Percentiles rank a stretch among this genome's conserved stretches.
phyloP scores from a whole-genome alignment of 2,888 invertebrate genomes.

The Plusia festucae region DNA sequence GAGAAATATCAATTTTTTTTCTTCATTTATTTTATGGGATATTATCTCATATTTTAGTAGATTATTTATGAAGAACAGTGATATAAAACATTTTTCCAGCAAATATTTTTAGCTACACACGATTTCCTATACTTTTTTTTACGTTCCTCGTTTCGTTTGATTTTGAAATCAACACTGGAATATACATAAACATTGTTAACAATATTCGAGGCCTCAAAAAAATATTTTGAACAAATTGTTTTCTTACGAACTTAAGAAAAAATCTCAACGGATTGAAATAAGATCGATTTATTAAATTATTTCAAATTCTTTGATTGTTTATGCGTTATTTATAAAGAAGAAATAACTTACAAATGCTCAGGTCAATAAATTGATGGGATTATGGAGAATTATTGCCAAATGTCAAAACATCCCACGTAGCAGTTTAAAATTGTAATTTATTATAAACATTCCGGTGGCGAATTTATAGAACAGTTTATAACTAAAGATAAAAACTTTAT shows the following conservation, averaged over 20 bases:
- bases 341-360: constrained; percentile 11
- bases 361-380: constrained; percentile 11
- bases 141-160: background rate
- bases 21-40: too few species aligned
- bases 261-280: constrained; percentile 13
- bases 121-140: background rate
- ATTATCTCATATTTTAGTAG: too few species aligned
- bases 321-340: constrained; percentile 17
- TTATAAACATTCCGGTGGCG: background rate
- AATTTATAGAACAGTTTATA: constrained; percentile 1
- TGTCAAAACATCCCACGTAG: constrained; percentile 7
- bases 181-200: background rate
- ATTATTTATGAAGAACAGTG: too few species aligned
- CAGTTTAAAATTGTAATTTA: constrained; percentile 10
- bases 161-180: background rate
- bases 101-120: background rate
- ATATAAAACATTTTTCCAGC: too few species aligned
- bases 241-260: background rate
- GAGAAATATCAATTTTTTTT: background rate
- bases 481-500: background rate
- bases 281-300: constrained; percentile 14
- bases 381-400: constrained; percentile 15
- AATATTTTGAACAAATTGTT: background rate
- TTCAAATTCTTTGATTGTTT: constrained; percentile 1
- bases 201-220: background rate